Evolutionary conservation across 2,113 vertebrate genomes (phyloP).

Genomic region (Sander lucioperca): DNA sequence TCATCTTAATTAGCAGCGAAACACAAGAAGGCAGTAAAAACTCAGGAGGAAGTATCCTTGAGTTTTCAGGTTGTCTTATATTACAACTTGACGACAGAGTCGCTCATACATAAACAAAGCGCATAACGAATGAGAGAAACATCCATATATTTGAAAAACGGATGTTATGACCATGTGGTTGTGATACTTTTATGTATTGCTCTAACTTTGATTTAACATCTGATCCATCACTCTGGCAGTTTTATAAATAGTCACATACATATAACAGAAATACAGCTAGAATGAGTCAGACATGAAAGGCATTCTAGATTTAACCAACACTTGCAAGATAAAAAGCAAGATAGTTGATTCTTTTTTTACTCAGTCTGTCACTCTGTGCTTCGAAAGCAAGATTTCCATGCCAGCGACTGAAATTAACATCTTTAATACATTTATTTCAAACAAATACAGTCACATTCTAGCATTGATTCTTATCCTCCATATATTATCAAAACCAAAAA

Average conservation of each 20-base stretch:
- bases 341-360: neutral
- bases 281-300: slow-evolving; percentile 58
- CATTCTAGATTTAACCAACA: slow-evolving; percentile 55
- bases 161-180: slow-evolving; percentile 41
- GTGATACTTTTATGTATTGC: slow-evolving; percentile 39
- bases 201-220: slow-evolving; percentile 65
- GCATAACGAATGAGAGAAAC: slow-evolving; percentile 11
- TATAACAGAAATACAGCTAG: slow-evolving; percentile 45
- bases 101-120: slow-evolving; percentile 31
- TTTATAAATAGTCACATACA: slow-evolving; percentile 69
- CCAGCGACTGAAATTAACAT: slow-evolving; percentile 17
- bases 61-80: slow-evolving; percentile 31
- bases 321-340: slow-evolving; percentile 8
- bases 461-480: neutral
- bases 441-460: neutral
- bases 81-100: slow-evolving; percentile 22
- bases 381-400: neutral
- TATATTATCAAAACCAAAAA: neutral
- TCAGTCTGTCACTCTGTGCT: slow-evolving; percentile 5
- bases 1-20: slow-evolving; percentile 58
- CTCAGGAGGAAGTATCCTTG: slow-evolving; percentile 24
- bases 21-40: slow-evolving; percentile 17
- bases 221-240: slow-evolving; percentile 67
- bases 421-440: neutral
- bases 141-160: slow-evolving; percentile 32